These are phyloP conservation scores for Trichogramma dendrolimi DNA, from an alignment of 2,888 invertebrate species.

Conservation along the genomic window DNA sequence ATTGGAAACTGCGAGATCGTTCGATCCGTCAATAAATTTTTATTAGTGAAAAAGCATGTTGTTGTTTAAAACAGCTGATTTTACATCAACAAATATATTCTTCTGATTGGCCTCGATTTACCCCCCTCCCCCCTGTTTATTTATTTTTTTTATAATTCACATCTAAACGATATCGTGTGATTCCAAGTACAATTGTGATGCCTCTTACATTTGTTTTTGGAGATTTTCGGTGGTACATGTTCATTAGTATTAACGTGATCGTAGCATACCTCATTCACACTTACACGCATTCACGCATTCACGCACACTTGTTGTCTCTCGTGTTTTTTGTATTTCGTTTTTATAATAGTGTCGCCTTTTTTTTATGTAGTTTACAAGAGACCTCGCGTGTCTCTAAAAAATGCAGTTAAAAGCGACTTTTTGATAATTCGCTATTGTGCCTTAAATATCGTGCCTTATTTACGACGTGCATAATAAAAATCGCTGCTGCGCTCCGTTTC, in stretches of 20 bases:
- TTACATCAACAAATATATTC: constrained; percentile 26
- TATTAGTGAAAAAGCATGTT: constrained; percentile 30
- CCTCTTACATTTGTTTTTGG: constrained; percentile 5
- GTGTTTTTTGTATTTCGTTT: neutral
- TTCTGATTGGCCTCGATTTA: constrained; percentile 19
- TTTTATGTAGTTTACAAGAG: constrained; percentile 6
- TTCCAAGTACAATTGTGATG: constrained; percentile 8
- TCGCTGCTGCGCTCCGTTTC: neutral
- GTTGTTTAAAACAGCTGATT: constrained; percentile 28
- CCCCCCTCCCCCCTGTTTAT: too few relatives aligned
- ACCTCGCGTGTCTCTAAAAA: constrained; percentile 17
- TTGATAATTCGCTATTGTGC: too few relatives aligned
- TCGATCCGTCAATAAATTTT: constrained; percentile 27
- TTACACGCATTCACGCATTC: too few relatives aligned
- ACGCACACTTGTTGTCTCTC: too few relatives aligned
- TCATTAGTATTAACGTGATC: too few relatives aligned
- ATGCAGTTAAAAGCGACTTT: constrained; percentile 16
- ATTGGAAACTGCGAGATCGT: constrained; percentile 29
- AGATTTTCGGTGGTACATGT: too few relatives aligned
- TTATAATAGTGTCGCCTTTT: neutral
- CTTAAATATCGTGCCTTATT: too few relatives aligned
- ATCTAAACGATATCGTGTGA: constrained; percentile 16
- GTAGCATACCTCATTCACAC: too few relatives aligned
- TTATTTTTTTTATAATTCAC: too few relatives aligned
- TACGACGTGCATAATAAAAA: too few relatives aligned